These are phyloP conservation scores for Argentina silus DNA, from an alignment of 2,797 vertebrate species.

Conservation along the genomic window DNA sequence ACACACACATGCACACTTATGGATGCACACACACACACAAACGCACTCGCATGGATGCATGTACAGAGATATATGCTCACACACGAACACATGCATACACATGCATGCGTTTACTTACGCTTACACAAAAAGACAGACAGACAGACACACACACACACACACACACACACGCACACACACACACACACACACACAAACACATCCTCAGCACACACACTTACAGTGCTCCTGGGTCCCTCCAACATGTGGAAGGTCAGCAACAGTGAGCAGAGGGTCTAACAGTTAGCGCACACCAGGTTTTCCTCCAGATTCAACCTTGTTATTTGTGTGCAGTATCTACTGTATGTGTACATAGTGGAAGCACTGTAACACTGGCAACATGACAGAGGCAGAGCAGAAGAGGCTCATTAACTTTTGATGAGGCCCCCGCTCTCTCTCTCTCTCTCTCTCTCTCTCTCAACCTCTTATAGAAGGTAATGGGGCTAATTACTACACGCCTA, in stretches of 20 bases:
- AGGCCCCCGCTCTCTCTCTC: slow-evolving; percentile 41
- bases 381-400: slow-evolving; percentile 13
- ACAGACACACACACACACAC: neutral
- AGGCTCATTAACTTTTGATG: slow-evolving; percentile 78
- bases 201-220: too few species aligned
- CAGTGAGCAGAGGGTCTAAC: neutral
- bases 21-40: too few species aligned
- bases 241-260: neutral
- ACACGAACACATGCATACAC: neutral
- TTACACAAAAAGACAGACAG: too few species aligned
- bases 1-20: neutral
- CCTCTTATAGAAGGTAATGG: slow-evolving; percentile 74
- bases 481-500: slow-evolving; percentile 74
- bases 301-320: too few species aligned
- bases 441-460: slow-evolving; percentile 56
- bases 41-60: neutral
- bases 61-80: neutral
- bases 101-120: too few species aligned
- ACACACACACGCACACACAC: neutral
- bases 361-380: too few species aligned
- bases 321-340: too few species aligned
- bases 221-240: neutral
- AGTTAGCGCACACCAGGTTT: too few species aligned
- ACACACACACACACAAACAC: neutral
- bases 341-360: too few species aligned